Base-by-base conservation (phyloP, 2,888 invertebrate species). In the Tortricodes alternella region DNA sequence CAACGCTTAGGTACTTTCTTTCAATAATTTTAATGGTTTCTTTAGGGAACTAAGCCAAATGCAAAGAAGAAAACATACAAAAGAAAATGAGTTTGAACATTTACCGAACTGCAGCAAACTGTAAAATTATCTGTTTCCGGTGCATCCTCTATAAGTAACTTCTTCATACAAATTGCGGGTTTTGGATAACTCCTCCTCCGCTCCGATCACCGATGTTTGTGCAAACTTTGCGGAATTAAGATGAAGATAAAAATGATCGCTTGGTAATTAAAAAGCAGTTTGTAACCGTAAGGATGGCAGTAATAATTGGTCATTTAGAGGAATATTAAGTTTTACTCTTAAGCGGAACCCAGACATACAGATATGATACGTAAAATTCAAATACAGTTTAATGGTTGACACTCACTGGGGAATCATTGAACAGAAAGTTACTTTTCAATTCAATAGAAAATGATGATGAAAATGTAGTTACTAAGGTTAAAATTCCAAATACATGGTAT, bases 201-300 rank as follows among this genome's bases (percentile, higher is more conserved):
- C 13, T 24, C 18, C 16, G 34, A 49, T 35, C 35, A 48, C 55
- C 46, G 29, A 27, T 16, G 41, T 35, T 48, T n/a, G n/a, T 19
- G 24, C 24, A 35, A 49, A 55, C 48, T 55, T 55, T 35, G 16
- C 15, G 27, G 24, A 55, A 34, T 55, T 35, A 24, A 35, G 48
- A 41, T 35, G 48, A 5, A 11, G 35, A 13, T 48, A 35, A 35
- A 48, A 46, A 48, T 43, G 19, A 43, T 55, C 48, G 48, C 49
- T 49, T 29, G 55, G 48, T 32, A 49, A 55, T 55, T 55, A 55
- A 21, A 19, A 27, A 43, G 35, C 27, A 34, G 34, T 48, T 16
- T 49, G 46, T 32, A 32, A 21, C 53, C 32, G 8, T 9, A 29
- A 38, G 38, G 6, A 53, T 38, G 38, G 38, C 29, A 19, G 15